These are phyloP conservation scores for Garra rufa DNA, from an alignment of 2,113 vertebrate genomes.

Conservation along the genomic window DNA sequence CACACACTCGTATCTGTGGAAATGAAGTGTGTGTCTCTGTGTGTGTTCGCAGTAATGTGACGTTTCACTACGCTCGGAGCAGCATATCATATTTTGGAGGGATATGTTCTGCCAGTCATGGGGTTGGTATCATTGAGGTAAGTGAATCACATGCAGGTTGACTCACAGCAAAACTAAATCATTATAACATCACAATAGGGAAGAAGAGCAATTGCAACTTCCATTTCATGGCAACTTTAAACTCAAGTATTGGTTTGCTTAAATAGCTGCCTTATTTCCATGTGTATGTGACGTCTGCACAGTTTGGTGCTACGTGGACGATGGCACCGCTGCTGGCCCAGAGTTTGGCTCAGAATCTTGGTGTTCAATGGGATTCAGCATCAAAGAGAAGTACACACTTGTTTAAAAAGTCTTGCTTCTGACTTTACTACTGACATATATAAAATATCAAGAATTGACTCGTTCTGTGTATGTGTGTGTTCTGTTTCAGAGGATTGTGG, in stretches of 20 bases:
- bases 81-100: slow-evolving; percentile 93
- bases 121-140: slow-evolving; percentile 98
- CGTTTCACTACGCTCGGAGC: slow-evolving; percentile 94
- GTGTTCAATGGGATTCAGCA: slow-evolving; percentile 95
- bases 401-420: background rate
- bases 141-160: slow-evolving; percentile 50
- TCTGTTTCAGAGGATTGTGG: slow-evolving; percentile 55
- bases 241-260: background rate
- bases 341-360: slow-evolving; percentile 95
- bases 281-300: slow-evolving; percentile 59
- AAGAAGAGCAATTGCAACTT: background rate
- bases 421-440: background rate
- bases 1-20: background rate
- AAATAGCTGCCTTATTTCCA: background rate
- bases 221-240: background rate
- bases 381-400: slow-evolving; percentile 87
- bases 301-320: slow-evolving; percentile 88
- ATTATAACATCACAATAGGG: background rate
- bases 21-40: background rate
- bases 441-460: background rate
- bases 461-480: slow-evolving; percentile 6
- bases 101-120: slow-evolving; percentile 87
- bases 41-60: slow-evolving; percentile 82
- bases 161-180: no score
- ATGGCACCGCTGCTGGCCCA: slow-evolving; percentile 89